These are phyloP conservation scores for Eupeodes corollae DNA, from an alignment of 1,140 invertebrate species.

Conservation along the genomic window DNA sequence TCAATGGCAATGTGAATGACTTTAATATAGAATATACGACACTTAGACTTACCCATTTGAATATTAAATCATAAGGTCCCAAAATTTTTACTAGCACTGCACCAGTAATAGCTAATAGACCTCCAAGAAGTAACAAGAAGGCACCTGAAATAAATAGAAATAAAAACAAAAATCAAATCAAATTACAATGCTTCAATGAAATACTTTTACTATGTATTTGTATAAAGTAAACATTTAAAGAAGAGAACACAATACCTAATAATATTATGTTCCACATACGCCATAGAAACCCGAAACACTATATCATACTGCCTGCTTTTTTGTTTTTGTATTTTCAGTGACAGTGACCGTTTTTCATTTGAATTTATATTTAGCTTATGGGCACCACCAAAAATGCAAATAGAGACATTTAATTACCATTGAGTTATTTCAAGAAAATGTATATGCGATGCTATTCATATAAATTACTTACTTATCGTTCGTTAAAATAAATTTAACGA, in stretches of 20 bases:
- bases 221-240: neutral
- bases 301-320: neutral
- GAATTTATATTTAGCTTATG: too few relatives aligned
- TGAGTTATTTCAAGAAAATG: too few relatives aligned
- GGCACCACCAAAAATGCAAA: too few relatives aligned
- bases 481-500: too few relatives aligned
- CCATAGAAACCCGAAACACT: neutral
- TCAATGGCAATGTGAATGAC: neutral
- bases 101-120: slow-evolving; percentile 47
- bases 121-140: slow-evolving; percentile 51
- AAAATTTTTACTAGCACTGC: slow-evolving; percentile 49
- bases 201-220: neutral
- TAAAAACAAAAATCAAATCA: slow-evolving; percentile 1
- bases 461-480: too few relatives aligned
- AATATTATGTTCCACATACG: neutral
- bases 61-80: slow-evolving; percentile 60
- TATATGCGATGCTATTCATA: too few relatives aligned
- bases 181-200: neutral
- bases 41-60: slow-evolving; percentile 45
- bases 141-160: slow-evolving; percentile 48
- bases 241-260: neutral
- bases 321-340: neutral
- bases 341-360: too few relatives aligned
- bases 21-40: too few relatives aligned
- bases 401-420: too few relatives aligned